A percentile compares a stretch with the other conserved stretches of the same genome.
phyloP scores from a whole-genome alignment of 2,113 vertebrate species.

The Callipepla californica region DNA sequence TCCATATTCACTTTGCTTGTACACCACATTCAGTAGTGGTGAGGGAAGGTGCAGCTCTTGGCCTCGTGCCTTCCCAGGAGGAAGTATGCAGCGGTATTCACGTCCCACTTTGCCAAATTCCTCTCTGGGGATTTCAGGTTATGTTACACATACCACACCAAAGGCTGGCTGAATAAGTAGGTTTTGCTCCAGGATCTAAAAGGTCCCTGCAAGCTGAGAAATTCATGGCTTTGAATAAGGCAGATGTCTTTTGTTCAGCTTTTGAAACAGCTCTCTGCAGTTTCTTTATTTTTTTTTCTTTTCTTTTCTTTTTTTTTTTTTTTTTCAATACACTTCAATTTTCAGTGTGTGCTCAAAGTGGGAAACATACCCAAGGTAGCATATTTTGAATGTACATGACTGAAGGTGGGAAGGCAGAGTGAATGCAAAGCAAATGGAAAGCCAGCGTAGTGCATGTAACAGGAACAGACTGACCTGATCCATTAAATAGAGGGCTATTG shows the following conservation, averaged over 20 bases:
- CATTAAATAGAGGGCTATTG: slow-evolving; percentile 58
- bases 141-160: neutral
- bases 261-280: neutral
- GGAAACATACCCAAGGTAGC: neutral
- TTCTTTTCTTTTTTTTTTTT: neutral
- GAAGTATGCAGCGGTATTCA: neutral
- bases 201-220: neutral
- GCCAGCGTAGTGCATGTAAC: slow-evolving; percentile 59
- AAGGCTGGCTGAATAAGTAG: neutral
- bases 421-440: slow-evolving; percentile 8
- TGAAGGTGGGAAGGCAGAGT: slow-evolving; percentile 2
- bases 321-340: neutral
- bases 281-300: neutral
- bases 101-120: slow-evolving; percentile 6
- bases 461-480: slow-evolving; percentile 35
- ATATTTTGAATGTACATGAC: neutral
- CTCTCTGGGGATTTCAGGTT: slow-evolving; percentile 22
- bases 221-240: neutral
- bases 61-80: neutral
- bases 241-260: neutral
- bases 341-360: neutral
- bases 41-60: slow-evolving; percentile 17
- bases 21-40: neutral
- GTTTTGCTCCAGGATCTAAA: neutral
- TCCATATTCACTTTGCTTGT: neutral